phyloP scores from a whole-genome alignment of 1,140 invertebrate genomes.

The Onthophagus taurus region DNA sequence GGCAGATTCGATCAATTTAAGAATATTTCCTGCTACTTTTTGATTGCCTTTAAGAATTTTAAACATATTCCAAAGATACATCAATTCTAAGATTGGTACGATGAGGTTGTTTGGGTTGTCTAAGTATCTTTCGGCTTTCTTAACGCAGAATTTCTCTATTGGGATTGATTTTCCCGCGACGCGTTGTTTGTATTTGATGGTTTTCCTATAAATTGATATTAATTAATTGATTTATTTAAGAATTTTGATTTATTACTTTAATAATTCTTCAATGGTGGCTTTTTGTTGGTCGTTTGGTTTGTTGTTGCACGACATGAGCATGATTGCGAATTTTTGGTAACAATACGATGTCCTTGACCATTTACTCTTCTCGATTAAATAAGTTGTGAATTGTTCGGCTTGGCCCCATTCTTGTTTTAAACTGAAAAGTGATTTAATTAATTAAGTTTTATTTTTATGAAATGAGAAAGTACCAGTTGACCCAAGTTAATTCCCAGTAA shows the following conservation, averaged over 20 bases:
- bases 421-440: conserved; percentile 33
- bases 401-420: conserved; percentile 58
- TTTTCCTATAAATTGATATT: conserved; percentile 51
- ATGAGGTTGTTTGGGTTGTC: conserved; percentile 63
- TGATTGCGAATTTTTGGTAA: conserved; percentile 77
- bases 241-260: conserved; percentile 48
- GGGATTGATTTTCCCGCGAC: conserved; percentile 94
- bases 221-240: conserved; percentile 6
- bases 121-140: conserved; percentile 70
- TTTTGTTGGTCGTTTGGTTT: conserved; percentile 44
- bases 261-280: conserved; percentile 45
- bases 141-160: conserved; percentile 91
- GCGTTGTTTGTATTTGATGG: conserved; percentile 74
- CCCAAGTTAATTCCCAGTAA: conserved; percentile 94
- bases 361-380: conserved; percentile 65
- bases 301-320: conserved; percentile 59
- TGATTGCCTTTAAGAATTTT: conserved; percentile 67
- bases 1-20: conserved; percentile 60
- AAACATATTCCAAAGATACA: conserved; percentile 93
- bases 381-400: conserved; percentile 61
- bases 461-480: conserved; percentile 53
- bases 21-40: conserved; percentile 57
- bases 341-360: conserved; percentile 89
- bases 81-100: conserved; percentile 77
- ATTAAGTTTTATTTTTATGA: conserved; percentile 5